Base-by-base conservation (phyloP, 2,113 vertebrate species). In the Cryptomyrus ogoouensis region DNA sequence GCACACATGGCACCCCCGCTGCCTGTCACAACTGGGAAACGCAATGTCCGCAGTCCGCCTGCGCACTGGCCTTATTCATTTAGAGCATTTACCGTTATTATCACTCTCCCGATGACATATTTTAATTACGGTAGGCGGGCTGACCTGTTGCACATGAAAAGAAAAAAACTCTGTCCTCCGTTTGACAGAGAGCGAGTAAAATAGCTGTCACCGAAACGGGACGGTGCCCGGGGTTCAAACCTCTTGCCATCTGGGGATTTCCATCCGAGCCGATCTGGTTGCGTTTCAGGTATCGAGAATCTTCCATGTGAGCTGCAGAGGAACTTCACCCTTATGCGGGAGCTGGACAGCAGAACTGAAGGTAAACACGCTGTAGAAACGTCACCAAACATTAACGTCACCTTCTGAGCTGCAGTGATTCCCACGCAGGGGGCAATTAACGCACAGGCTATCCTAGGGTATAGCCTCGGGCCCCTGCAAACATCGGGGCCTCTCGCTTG, bases 321-420 rank as follows among this genome's bases (percentile, higher is more conserved):
- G 92, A 99, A 99, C 93, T 99, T 99, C 90, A 98, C 98, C 88
- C 95, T 99, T 92, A 99, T 99, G 98, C 95, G 97, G 84, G 98
- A 99, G 91, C 92, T 99, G 93, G 98, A 99, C 91, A 98, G 97
- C 91, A 95, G 98, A 89, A 99, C 98, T 9, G 98, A 99, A 97
- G 98, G 98, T 99, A 87, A 44, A 94, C 90, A 74, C 42, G 0
- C 88, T 27, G 17, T 44, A 0, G 53, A 83, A 66, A 70, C n/a
- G 62, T 27, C 62, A 66, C 62, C 62, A 31, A 70, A 31, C 58
- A 31, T 70, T 27, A 27, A 12, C 5, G n/a, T 70, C 62, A 70
- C n/a, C n/a, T 70, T 27, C 2, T 66, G n/a, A 62, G 24, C 21
- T 62, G 58, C 24, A 27, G 62, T 66, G 62, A 66, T 66, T 66